These are phyloP conservation scores for Serinus canaria DNA, from an alignment of 2,113 vertebrate genomes.

Conservation along the genomic window DNA sequence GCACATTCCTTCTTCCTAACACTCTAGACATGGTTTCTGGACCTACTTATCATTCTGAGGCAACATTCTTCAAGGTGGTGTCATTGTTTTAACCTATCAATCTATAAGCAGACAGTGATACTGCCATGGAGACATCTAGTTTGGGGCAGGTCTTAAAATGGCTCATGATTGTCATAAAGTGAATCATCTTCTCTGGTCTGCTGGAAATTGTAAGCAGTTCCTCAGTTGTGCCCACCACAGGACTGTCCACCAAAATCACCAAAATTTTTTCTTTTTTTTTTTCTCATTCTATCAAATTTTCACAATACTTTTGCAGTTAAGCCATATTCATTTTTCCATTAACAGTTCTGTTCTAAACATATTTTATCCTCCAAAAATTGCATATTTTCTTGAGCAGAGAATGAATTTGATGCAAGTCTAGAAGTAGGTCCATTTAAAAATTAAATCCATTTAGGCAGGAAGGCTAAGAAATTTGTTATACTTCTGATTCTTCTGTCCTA, in stretches of 20 bases:
- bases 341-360: neutral
- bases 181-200: neutral
- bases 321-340: neutral
- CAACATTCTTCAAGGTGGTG: neutral
- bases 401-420: neutral
- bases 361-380: neutral
- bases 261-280: neutral
- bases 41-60: neutral
- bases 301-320: neutral
- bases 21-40: neutral
- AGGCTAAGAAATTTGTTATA: neutral
- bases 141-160: neutral
- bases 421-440: neutral
- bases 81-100: neutral
- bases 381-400: neutral
- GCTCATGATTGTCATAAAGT: neutral
- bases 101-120: neutral
- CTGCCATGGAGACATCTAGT: neutral
- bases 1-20: neutral
- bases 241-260: neutral
- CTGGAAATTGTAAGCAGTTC: neutral
- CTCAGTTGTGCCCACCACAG: neutral
- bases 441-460: neutral
- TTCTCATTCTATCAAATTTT: neutral
- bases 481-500: neutral